phyloP scores from a whole-genome alignment of 2,888 invertebrate species.

The Chrysopilus asiliformis region DNA sequence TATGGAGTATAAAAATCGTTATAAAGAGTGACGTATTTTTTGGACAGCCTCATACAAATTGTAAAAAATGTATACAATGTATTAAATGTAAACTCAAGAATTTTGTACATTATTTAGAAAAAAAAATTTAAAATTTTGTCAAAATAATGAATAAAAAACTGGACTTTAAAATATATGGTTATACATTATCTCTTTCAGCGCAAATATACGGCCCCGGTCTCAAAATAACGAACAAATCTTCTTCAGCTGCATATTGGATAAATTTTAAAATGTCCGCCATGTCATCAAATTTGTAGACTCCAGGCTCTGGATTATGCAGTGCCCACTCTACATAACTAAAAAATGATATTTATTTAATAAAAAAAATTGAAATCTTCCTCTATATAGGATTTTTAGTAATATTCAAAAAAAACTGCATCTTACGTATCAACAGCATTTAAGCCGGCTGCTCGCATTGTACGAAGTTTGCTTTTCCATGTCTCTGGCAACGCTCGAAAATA shows the following conservation, averaged over 20 bases:
- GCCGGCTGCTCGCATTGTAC: slow-evolving; percentile 66
- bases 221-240: slow-evolving; percentile 66
- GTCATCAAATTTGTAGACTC: slow-evolving; percentile 47
- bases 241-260: slow-evolving; percentile 57
- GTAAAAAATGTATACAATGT: too few relatives aligned
- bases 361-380: neutral
- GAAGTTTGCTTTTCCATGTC: slow-evolving; percentile 66
- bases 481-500: slow-evolving; percentile 71
- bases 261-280: slow-evolving; percentile 57
- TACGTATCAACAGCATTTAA: slow-evolving; percentile 77
- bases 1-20: too few relatives aligned
- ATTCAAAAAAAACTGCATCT: slow-evolving; percentile 21
- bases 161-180: neutral
- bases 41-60: too few relatives aligned
- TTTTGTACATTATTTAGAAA: too few relatives aligned
- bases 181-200: slow-evolving; percentile 68
- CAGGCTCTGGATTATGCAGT: slow-evolving; percentile 66
- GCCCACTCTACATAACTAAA: slow-evolving; percentile 82
- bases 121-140: too few relatives aligned
- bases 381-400: neutral
- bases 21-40: too few relatives aligned
- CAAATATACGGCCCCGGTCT: slow-evolving; percentile 87
- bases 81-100: too few relatives aligned
- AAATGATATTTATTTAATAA: too few relatives aligned
- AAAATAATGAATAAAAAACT: slow-evolving; percentile 1